A percentile compares a stretch with the other conserved stretches of the same genome.
These are phyloP conservation scores for Pollicipes pollicipes DNA, from an alignment of 1,140 invertebrate genomes.

Conservation along the genomic window DNA sequence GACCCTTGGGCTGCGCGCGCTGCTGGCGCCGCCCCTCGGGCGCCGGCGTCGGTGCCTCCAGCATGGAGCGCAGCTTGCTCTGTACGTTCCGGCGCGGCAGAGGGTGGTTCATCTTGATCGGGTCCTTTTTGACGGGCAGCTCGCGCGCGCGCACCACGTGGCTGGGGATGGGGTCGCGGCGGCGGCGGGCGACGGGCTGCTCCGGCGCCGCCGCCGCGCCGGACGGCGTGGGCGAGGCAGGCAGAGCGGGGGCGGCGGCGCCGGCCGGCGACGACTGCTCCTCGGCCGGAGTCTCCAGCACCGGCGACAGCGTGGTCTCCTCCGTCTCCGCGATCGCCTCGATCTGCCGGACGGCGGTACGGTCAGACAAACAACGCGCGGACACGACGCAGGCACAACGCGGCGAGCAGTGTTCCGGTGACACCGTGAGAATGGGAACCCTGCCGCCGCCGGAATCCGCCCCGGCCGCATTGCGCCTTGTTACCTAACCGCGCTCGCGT, in stretches of 20 bases:
- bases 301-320: neutral
- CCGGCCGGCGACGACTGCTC: neutral
- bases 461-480: no score
- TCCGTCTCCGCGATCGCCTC: neutral
- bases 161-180: neutral
- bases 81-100: constrained; percentile 52
- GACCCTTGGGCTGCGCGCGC: neutral
- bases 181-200: no score
- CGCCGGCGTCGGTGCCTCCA: constrained; percentile 26
- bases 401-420: no score
- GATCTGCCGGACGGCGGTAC: neutral
- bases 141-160: neutral
- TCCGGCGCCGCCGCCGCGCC: neutral
- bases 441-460: no score
- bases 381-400: neutral
- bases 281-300: neutral
- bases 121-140: constrained; percentile 25
- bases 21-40: constrained; percentile 24
- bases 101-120: constrained; percentile 45
- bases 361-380: neutral
- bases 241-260: no score
- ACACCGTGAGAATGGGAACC: no score
- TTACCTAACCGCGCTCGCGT: no score
- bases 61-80: constrained; percentile 52
- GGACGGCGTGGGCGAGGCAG: no score